These are phyloP conservation scores for Dolichomitus sp. DNA, from an alignment of 2,888 invertebrate genomes.

Conservation along the genomic window DNA sequence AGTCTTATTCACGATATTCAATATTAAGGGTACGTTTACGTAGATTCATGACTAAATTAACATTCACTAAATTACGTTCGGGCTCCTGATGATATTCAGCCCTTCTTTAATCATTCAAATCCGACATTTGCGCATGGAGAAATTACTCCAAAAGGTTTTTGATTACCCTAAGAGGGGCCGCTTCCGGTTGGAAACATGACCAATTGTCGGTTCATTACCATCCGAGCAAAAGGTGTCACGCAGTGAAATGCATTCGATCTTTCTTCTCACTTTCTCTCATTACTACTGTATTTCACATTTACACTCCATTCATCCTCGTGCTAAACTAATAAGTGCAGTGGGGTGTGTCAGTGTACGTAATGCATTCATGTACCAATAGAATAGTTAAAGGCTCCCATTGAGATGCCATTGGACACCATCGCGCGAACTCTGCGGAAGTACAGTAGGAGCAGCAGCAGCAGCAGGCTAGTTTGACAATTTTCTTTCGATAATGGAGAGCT, in stretches of 20 bases:
- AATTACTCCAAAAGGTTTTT: neutral
- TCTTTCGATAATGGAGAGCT: conserved; percentile 41
- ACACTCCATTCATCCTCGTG: conserved; percentile 7
- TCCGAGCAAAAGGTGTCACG: neutral
- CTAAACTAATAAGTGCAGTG: neutral
- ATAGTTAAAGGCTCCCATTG: conserved; percentile 12
- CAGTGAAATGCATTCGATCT: neutral
- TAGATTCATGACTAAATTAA: too few species aligned
- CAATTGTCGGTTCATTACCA: conserved; percentile 2
- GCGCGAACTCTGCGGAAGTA: conserved; percentile 24
- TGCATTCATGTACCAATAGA: neutral
- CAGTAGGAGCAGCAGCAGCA: conserved; percentile 20
- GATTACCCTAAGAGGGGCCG: neutral
- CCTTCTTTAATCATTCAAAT: too few species aligned
- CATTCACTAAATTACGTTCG: too few species aligned
- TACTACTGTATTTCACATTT: neutral
- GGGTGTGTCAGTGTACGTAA: neutral
- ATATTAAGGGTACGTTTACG: too few species aligned
- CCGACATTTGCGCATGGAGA: too few species aligned
- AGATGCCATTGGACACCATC: conserved; percentile 28
- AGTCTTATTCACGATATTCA: too few species aligned
- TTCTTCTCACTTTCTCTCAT: neutral
- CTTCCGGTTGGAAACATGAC: neutral
- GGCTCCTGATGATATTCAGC: too few species aligned
- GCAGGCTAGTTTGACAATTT: conserved; percentile 39